Evolutionary conservation across 2,113 vertebrate species (phyloP).

Genomic region (Anoplopoma fimbria): DNA sequence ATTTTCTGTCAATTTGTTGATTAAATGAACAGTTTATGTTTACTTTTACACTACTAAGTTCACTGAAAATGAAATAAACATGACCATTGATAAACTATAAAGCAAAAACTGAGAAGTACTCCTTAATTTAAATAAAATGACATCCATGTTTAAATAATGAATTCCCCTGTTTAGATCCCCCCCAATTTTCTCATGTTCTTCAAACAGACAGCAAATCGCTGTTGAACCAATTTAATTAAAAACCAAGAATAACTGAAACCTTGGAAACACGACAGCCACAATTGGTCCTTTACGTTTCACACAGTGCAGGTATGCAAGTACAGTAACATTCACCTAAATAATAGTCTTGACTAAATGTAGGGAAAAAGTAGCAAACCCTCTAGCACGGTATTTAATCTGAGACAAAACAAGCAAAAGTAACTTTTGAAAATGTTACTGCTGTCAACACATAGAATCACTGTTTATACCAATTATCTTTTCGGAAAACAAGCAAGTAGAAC

Average conservation of each 20-base stretch:
- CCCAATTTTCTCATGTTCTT: not conserved
- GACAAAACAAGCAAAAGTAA: conserved; percentile 28
- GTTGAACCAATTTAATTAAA: conserved; percentile 33
- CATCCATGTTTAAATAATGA: conserved; percentile 21
- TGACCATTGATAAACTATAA: conserved; percentile 12
- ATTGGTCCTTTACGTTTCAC: conserved; percentile 52
- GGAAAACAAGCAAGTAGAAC: conserved; percentile 29
- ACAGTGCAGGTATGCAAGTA: conserved; percentile 32
- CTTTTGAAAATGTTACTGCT: conserved; percentile 20
- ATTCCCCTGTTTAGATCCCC: not conserved
- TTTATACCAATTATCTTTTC: conserved; percentile 40
- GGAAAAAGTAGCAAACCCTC: conserved; percentile 16
- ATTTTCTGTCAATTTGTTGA: conserved; percentile 1
- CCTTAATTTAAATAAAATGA: conserved; percentile 47
- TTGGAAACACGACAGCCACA: conserved; percentile 28
- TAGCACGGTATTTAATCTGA: conserved; percentile 12
- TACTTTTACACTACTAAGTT: conserved; percentile 14
- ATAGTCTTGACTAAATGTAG: conserved; percentile 1
- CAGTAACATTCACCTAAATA: conserved; percentile 4
- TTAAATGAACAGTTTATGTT: conserved; percentile 15
- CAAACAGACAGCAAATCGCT: conserved; percentile 30
- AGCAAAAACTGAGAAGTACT: conserved; percentile 15
- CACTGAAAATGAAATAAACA: conserved; percentile 10
- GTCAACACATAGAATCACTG: conserved; percentile 20
- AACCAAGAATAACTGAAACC: conserved; percentile 8